Conservation (phyloP, 2,888 invertebrate species). For the Mongoloraphidia duomilia region DNA sequence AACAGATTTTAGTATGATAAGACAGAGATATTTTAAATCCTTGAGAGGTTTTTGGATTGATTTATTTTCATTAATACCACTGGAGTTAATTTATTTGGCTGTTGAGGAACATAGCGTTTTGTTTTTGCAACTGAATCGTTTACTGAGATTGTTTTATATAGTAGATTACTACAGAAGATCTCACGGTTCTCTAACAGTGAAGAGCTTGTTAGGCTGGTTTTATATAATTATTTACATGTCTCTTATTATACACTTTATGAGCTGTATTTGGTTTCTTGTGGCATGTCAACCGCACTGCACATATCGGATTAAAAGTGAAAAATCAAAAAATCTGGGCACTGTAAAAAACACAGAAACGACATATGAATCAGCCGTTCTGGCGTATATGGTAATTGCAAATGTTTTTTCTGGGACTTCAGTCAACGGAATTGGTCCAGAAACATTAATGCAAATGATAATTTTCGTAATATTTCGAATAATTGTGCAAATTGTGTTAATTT, state of each 20-base stretch:
- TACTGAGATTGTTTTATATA: slow-evolving; percentile 10
- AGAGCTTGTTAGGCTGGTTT: slow-evolving; percentile 14
- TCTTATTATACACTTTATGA: slow-evolving; percentile 6
- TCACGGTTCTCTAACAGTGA: slow-evolving; percentile 10
- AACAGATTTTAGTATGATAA: slow-evolving; percentile 11
- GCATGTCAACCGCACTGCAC: slow-evolving; percentile 1
- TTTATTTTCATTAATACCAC: slow-evolving; percentile 14
- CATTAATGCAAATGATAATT: slow-evolving; percentile 1
- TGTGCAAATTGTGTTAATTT: neutral
- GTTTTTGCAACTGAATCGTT: neutral
- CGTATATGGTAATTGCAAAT: slow-evolving; percentile 11
- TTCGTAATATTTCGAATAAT: neutral
- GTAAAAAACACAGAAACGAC: neutral
- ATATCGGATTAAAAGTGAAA: no score
- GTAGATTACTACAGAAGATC: slow-evolving; percentile 11
- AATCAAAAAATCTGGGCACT: neutral
- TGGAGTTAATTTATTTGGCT: slow-evolving; percentile 10
- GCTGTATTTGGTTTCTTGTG: slow-evolving; percentile 7
- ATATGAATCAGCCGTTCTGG: slow-evolving; percentile 4
- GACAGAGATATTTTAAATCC: slow-evolving; percentile 12
- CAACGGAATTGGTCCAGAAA: slow-evolving; percentile 5
- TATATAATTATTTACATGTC: slow-evolving; percentile 10
- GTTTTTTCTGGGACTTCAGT: slow-evolving; percentile 10
- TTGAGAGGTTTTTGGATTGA: slow-evolving; percentile 14
- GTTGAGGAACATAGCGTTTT: neutral